A percentile compares a stretch with the other conserved stretches of the same genome.
Evolutionary conservation across 2,113 vertebrate genomes (phyloP).

Genomic region (Ptilonorhynchus violaceus): DNA sequence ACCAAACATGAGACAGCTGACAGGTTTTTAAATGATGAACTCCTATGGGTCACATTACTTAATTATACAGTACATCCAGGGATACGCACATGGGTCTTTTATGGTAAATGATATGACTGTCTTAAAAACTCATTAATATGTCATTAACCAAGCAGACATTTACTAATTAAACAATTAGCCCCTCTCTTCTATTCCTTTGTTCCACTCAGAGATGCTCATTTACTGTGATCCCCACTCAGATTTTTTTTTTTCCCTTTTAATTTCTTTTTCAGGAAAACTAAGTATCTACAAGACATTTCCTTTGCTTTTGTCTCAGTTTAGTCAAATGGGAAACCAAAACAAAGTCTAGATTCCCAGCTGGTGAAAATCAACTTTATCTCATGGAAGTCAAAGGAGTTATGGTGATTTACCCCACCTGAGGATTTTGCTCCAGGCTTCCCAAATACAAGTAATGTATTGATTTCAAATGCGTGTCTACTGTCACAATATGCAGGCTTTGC

Average conservation of each 20-base stretch:
- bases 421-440: constrained; percentile 43
- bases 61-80: constrained; percentile 84
- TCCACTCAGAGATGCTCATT: constrained; percentile 73
- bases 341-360: constrained; percentile 7
- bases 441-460: constrained; percentile 14
- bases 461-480: constrained; percentile 16
- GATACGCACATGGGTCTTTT: constrained; percentile 80
- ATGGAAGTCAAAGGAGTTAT: constrained; percentile 30
- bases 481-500: neutral
- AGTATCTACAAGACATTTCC: constrained; percentile 31
- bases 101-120: constrained; percentile 85
- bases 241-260: neutral
- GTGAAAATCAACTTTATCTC: constrained; percentile 28
- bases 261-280: constrained; percentile 55
- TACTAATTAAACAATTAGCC: constrained; percentile 89
- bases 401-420: constrained; percentile 43
- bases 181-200: constrained; percentile 81
- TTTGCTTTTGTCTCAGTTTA: constrained; percentile 22
- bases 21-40: constrained; percentile 77
- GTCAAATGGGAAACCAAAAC: constrained; percentile 44
- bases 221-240: constrained; percentile 60
- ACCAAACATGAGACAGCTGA: constrained; percentile 73
- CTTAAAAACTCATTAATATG: constrained; percentile 89
- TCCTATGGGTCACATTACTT: constrained; percentile 83
- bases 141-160: constrained; percentile 88